phyloP scores from a whole-genome alignment of 2,888 invertebrate genomes.

The Dendrolimus pini region DNA sequence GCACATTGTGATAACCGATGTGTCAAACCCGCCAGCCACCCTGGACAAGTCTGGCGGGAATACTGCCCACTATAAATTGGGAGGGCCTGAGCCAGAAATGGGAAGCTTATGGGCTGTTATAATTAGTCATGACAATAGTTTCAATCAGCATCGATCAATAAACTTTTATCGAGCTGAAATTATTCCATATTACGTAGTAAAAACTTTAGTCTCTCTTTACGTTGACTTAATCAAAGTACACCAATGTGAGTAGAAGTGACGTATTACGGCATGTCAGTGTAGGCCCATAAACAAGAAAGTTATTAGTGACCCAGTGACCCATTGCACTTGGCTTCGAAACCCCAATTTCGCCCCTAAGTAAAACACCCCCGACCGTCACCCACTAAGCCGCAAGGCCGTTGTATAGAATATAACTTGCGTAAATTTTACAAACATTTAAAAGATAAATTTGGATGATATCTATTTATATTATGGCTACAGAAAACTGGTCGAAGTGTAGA shows the following conservation, averaged over 20 bases:
- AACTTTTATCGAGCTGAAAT: background rate
- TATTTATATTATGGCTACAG: no score
- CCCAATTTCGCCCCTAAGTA: conserved; percentile 30
- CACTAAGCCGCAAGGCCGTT: conserved; percentile 2
- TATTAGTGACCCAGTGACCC: conserved; percentile 64
- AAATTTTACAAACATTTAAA: background rate
- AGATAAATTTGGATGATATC: no score
- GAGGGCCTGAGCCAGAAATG: background rate
- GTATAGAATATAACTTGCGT: background rate
- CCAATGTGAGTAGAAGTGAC: background rate
- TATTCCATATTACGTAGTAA: background rate
- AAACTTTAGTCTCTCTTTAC: no score
- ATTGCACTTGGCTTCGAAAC: conserved; percentile 66
- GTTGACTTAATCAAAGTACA: no score
- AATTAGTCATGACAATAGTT: background rate
- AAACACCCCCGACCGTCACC: conserved; percentile 5
- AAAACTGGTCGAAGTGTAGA: no score
- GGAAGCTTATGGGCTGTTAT: background rate
- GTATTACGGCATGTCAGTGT: conserved; percentile 2
- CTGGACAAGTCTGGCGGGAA: background rate
- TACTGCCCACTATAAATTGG: background rate
- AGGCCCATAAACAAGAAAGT: conserved; percentile 12
- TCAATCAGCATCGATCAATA: background rate
- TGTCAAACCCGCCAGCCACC: background rate
- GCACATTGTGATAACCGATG: no score